Conservation (phyloP, 2,888 invertebrate species). For the Cordilura impudica region DNA sequence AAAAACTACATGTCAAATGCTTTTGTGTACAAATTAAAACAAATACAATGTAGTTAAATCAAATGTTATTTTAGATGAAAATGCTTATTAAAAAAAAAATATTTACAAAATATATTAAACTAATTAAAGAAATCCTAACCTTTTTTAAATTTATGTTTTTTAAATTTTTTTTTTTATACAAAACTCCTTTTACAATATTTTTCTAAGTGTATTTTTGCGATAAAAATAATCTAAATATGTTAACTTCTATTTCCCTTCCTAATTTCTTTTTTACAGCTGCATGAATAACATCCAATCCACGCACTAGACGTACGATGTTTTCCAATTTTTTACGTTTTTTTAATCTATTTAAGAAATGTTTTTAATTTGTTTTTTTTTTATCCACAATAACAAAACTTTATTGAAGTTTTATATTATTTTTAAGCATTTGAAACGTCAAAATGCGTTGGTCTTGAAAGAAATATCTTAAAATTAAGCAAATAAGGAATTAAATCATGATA, state of each 20-base stretch:
- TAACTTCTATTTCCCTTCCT: conserved; percentile 8
- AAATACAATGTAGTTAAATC: conserved; percentile 18
- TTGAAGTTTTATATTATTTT: background rate
- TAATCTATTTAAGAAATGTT: conserved; percentile 75
- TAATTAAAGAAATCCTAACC: background rate
- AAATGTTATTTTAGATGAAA: conserved; percentile 3
- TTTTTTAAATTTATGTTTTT: background rate
- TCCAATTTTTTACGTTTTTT: conserved; percentile 74
- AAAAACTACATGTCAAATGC: conserved; percentile 5
- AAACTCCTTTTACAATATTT: background rate
- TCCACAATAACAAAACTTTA: background rate
- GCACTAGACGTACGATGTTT: conserved; percentile 75
- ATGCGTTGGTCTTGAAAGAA: conserved; percentile 48
- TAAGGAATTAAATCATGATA: conserved; percentile 18
- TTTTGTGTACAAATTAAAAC: conserved; percentile 33
- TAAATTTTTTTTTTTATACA: background rate
- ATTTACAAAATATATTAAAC: background rate
- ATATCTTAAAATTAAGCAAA: conserved; percentile 8
- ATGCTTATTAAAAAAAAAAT: background rate
- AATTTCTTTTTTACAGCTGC: conserved; percentile 74
- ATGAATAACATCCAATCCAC: conserved; percentile 77
- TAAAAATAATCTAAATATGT: background rate
- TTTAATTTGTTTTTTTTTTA: conserved; percentile 66
- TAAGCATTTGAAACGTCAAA: conserved; percentile 26
- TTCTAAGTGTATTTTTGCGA: background rate